Conservation (phyloP, 2,888 invertebrate genomes). For the Tetheella fluctuosa region DNA sequence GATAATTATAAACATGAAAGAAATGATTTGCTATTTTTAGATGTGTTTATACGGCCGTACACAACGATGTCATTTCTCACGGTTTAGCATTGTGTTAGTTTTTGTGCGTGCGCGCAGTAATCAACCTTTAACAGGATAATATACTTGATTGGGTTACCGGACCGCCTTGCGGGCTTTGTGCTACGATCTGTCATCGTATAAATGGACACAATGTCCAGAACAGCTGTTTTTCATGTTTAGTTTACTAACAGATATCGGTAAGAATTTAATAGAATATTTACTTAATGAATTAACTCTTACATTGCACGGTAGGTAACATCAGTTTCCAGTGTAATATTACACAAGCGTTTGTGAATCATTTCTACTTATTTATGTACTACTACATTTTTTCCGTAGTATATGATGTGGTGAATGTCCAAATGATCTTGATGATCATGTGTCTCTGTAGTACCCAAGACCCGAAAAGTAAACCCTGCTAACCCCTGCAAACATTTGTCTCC, state of each 20-base stretch:
- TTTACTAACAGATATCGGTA: background rate
- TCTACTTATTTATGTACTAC: too few relatives aligned
- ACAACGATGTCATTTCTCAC: slow-evolving; percentile 7
- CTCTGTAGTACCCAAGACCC: too few relatives aligned
- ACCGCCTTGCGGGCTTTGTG: background rate
- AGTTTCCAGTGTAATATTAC: too few relatives aligned
- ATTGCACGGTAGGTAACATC: too few relatives aligned
- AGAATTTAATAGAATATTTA: background rate
- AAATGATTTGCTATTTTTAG: slow-evolving; percentile 12
- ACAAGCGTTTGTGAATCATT: too few relatives aligned
- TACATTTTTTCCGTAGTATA: too few relatives aligned
- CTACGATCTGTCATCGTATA: background rate
- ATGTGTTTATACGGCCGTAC: background rate
- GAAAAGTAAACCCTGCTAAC: too few relatives aligned
- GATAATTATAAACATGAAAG: slow-evolving; percentile 9
- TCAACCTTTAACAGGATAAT: background rate
- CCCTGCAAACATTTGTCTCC: too few relatives aligned
- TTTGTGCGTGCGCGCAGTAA: background rate
- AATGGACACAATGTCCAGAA: background rate
- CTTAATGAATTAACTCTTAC: background rate
- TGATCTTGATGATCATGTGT: too few relatives aligned
- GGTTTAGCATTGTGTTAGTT: slow-evolving; percentile 6
- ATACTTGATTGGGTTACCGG: slow-evolving; percentile 1
- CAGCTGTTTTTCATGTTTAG: background rate
- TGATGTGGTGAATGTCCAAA: too few relatives aligned